Evolutionary conservation across 2,797 vertebrate genomes (phyloP).

Genomic region (Cossypha caffra): DNA sequence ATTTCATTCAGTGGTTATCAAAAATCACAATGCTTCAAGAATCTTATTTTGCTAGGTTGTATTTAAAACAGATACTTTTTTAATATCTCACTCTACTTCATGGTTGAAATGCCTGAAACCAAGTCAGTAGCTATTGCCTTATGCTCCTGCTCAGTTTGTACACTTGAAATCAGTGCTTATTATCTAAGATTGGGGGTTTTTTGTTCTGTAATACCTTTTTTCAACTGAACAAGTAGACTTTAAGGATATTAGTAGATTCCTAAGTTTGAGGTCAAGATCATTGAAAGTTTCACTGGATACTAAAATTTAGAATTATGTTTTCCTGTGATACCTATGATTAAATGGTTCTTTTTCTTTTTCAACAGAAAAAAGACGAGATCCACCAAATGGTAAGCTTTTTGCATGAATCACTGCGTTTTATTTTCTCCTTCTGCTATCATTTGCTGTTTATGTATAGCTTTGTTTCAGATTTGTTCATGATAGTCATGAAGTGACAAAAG

Average conservation of each 20-base stretch:
- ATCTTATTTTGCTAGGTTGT: not conserved
- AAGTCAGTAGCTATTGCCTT: not conserved
- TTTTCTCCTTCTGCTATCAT: not conserved
- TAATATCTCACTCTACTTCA: not conserved
- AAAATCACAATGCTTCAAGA: not conserved
- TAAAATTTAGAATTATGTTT: not conserved
- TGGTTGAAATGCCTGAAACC: not conserved
- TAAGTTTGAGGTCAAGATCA: not conserved
- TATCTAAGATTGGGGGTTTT: not conserved
- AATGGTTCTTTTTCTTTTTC: slow-evolving; percentile 66
- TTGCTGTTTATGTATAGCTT: not conserved
- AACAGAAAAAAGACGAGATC: slow-evolving; percentile 91
- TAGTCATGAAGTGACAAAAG: not conserved
- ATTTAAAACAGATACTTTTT: not conserved
- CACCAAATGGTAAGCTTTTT: slow-evolving; percentile 87
- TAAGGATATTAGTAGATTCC: not conserved
- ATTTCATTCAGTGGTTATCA: not conserved
- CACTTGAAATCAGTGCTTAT: not conserved
- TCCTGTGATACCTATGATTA: not conserved
- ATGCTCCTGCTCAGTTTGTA: not conserved
- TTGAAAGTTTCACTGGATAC: not conserved
- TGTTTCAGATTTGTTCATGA: not conserved
- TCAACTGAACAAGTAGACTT: not conserved
- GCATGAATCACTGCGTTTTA: not conserved
- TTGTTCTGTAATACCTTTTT: not conserved